Evolutionary conservation across 2,888 invertebrate species (phyloP), one percentile per base, ranked within the genome.

Genomic region (Antheraea assamensis): DNA sequence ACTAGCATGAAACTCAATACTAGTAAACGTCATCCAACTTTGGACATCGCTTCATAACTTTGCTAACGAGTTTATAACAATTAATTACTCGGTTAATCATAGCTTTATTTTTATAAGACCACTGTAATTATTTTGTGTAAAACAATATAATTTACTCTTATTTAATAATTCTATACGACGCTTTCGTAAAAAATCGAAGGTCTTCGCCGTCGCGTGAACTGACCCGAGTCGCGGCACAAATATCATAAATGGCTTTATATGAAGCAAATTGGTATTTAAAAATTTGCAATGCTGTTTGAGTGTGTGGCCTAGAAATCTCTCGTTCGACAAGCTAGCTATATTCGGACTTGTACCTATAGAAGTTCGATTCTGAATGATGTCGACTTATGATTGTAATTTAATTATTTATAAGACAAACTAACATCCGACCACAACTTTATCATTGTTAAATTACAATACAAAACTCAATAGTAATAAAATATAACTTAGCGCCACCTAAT

Each of bases 281-380:
- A 84, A 90, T 87, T 89, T 85, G 89, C 87, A 87, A 90, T 86
- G 88, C 90, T 81, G 79, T 85, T 84, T 78, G 81, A 82, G 83
- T 84, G 78, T 84, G 78, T 85, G 89, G 84, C 89, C 91, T 87
- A 88, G 85, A 91, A 89, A 87, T 86, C 83, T 83, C 74, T 82
- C 82, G 88, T 86, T 87, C 85, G 83, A 80, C 80, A 78, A 76
- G 24, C 76, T 35, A 76, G 24, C 76, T 35, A 68, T 35, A 35
- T 79, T 80, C 82, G 76, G 80, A 79, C 78, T 84, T 77, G 78
- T 78, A 83, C 82, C 19, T 66, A 66, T 8, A 66, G 80, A 81
- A 81, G 17, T 30, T 27, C 61, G 15, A 64, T 30, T 64, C 61
- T 64, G 3, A 64, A 17, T 30, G 61, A 30, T 64, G 61, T 64